phyloP scores from a whole-genome alignment of 2,113 vertebrate genomes.

The Clarias magur region DNA sequence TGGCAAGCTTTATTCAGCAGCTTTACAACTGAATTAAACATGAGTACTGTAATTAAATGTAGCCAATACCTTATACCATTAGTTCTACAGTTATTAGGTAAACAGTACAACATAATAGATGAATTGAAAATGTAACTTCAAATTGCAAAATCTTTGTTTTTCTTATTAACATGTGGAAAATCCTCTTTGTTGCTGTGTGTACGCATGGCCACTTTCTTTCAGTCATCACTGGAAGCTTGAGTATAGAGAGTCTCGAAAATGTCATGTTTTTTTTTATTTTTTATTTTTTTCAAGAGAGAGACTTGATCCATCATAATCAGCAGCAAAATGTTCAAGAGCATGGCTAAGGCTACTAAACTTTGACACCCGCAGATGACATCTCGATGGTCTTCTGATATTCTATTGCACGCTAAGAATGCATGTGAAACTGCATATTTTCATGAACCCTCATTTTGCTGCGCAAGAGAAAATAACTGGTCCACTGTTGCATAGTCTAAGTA shows the following conservation, averaged over 20 bases:
- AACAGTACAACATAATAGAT: too few relatives aligned
- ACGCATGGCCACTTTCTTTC: background rate
- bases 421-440: background rate
- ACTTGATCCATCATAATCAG: background rate
- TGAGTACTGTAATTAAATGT: too few relatives aligned
- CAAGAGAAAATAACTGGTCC: background rate
- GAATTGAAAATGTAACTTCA: too few relatives aligned
- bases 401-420: too few relatives aligned
- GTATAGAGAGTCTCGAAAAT: background rate
- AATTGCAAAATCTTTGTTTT: too few relatives aligned
- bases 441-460: background rate
- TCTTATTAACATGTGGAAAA: background rate
- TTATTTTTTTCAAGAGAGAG: background rate
- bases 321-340: background rate
- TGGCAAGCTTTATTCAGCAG: too few relatives aligned
- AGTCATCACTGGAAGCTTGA: background rate
- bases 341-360: background rate
- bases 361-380: background rate
- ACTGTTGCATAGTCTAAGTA: background rate
- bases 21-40: too few relatives aligned
- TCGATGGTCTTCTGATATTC: background rate
- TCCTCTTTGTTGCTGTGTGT: background rate
- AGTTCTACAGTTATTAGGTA: too few relatives aligned
- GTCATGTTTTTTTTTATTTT: background rate
- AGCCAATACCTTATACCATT: too few relatives aligned